Evolutionary conservation across 2,888 invertebrate genomes (phyloP).

Genomic region (Trisateles emortualis): DNA sequence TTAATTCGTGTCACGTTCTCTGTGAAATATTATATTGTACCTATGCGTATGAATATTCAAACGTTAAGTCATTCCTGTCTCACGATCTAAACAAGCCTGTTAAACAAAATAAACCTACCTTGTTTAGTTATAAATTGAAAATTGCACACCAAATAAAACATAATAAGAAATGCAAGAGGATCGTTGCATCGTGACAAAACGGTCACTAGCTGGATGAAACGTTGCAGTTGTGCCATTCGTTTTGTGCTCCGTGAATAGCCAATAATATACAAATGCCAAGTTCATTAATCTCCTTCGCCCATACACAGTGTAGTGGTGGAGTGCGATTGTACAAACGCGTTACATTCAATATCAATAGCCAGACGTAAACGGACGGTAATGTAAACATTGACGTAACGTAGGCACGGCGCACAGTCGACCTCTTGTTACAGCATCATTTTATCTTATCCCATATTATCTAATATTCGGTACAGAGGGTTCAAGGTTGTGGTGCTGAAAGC

Average conservation of each 20-base stretch:
- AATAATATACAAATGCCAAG: conserved; percentile 45
- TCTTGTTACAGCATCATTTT: conserved; percentile 59
- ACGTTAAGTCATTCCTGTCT: conserved; percentile 39
- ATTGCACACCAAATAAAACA: conserved; percentile 8
- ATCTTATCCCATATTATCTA: conserved; percentile 71
- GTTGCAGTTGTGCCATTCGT: conserved; percentile 21
- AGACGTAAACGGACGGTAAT: conserved; percentile 45
- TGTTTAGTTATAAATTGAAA: conserved; percentile 1
- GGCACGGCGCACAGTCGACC: conserved; percentile 40
- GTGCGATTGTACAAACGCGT: conserved; percentile 18
- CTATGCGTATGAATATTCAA: conserved; percentile 69
- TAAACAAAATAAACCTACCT: neutral
- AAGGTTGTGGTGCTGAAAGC: conserved; percentile 76
- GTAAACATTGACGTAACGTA: conserved; percentile 43
- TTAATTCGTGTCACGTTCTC: conserved; percentile 58
- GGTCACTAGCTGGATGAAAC: conserved; percentile 13
- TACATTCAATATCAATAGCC: conserved; percentile 31
- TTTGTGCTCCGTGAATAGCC: conserved; percentile 37
- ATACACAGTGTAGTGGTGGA: conserved; percentile 22
- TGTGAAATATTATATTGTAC: conserved; percentile 53
- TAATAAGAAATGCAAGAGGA: conserved; percentile 5
- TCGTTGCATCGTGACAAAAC: conserved; percentile 10
- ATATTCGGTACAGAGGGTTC: conserved; percentile 78
- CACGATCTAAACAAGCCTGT: conserved; percentile 31
- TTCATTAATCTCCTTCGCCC: conserved; percentile 41